Percentiles rank a stretch among this genome's conserved stretches.
Conservation (phyloP, 2,797 vertebrate species). For the Myoxocephalus aenaeus region DNA sequence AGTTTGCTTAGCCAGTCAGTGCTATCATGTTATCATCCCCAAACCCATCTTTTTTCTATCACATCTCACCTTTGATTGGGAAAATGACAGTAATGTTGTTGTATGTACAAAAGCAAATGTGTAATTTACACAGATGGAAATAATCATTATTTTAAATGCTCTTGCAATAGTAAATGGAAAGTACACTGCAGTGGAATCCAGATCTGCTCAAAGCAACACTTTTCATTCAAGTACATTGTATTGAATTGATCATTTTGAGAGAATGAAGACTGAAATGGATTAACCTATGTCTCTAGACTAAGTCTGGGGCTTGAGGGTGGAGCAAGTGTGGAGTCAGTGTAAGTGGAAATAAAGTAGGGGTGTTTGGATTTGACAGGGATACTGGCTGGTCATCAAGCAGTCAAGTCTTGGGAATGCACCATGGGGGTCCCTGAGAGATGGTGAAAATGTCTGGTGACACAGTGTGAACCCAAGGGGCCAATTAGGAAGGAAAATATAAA, state of each 20-base stretch:
- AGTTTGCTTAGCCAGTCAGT: conserved; percentile 18
- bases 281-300: conserved; percentile 29
- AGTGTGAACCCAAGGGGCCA: conserved; percentile 32
- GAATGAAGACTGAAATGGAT: conserved; percentile 40
- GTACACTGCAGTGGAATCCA: conserved; percentile 7
- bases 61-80: neutral
- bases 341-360: conserved; percentile 25
- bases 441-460: conserved; percentile 50
- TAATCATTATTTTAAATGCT: conserved; percentile 25
- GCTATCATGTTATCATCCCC: conserved; percentile 6
- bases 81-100: conserved; percentile 28
- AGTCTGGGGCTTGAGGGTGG: conserved; percentile 14
- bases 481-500: conserved; percentile 58
- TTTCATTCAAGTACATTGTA: conserved; percentile 20
- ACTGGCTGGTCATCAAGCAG: conserved; percentile 8
- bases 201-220: conserved; percentile 24
- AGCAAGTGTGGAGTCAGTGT: conserved; percentile 23
- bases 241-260: conserved; percentile 35
- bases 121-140: conserved; percentile 19
- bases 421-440: conserved; percentile 17
- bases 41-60: conserved; percentile 25
- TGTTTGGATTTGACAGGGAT: conserved; percentile 17
- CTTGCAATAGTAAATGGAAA: conserved; percentile 10
- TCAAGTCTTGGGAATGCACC: conserved; percentile 7
- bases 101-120: conserved; percentile 38